phyloP scores from a whole-genome alignment of 1,140 invertebrate genomes.

The Eueides isabella region DNA sequence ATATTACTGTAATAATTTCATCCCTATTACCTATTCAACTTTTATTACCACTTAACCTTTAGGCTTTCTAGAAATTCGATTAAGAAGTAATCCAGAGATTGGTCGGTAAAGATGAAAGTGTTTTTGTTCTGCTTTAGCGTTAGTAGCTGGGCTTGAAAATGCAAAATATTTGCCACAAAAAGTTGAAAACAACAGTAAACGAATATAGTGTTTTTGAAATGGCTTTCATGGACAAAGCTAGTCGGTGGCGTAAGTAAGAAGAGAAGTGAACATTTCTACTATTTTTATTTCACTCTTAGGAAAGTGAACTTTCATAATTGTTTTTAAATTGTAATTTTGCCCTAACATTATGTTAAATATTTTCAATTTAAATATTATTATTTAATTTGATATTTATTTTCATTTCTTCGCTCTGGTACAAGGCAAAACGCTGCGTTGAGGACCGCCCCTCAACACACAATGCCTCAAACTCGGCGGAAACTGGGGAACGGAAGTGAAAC shows the following conservation, averaged over 20 bases:
- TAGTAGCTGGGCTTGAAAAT: conserved; percentile 24
- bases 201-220: conserved; percentile 42
- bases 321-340: too few relatives aligned
- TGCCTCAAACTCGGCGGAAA: too few relatives aligned
- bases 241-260: conserved; percentile 23
- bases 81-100: neutral
- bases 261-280: neutral
- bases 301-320: too few relatives aligned
- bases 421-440: too few relatives aligned
- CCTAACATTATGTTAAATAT: too few relatives aligned
- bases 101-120: neutral
- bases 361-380: too few relatives aligned
- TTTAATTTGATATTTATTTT: too few relatives aligned
- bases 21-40: neutral
- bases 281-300: too few relatives aligned
- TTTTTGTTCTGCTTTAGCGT: neutral
- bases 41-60: neutral
- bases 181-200: conserved; percentile 42
- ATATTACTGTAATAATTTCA: neutral
- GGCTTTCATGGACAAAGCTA: conserved; percentile 25
- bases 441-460: too few relatives aligned
- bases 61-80: neutral
- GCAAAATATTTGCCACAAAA: conserved; percentile 41
- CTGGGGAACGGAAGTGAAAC: too few relatives aligned
- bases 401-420: too few relatives aligned